These are phyloP conservation scores for Xiphydria camelus DNA, from an alignment of 2,888 invertebrate genomes.

Conservation along the genomic window DNA sequence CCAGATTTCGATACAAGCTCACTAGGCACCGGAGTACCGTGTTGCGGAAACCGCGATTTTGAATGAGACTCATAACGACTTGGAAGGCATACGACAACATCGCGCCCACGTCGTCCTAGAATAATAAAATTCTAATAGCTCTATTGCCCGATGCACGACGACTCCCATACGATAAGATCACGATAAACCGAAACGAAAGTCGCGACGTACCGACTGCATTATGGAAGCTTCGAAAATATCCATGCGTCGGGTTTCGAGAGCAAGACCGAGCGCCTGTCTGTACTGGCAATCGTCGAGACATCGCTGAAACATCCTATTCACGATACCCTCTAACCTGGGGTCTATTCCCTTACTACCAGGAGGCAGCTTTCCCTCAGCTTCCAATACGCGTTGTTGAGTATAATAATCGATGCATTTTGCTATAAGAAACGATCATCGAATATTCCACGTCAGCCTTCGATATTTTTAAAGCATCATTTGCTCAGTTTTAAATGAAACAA, in stretches of 20 bases:
- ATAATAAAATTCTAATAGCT: slow-evolving; percentile 5
- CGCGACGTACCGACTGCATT: slow-evolving; percentile 69
- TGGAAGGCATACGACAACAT: slow-evolving; percentile 96
- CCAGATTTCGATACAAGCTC: slow-evolving; percentile 83
- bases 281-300: slow-evolving; percentile 94
- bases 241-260: slow-evolving; percentile 95
- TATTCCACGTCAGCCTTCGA: background rate
- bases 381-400: slow-evolving; percentile 80
- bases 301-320: slow-evolving; percentile 95
- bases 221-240: slow-evolving; percentile 95
- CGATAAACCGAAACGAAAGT: too few species aligned
- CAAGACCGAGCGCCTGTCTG: slow-evolving; percentile 93
- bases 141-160: too few species aligned
- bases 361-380: slow-evolving; percentile 68
- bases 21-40: slow-evolving; percentile 88
- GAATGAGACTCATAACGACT: slow-evolving; percentile 94
- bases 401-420: slow-evolving; percentile 98
- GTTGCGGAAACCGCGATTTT: slow-evolving; percentile 91
- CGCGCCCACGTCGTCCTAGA: slow-evolving; percentile 78
- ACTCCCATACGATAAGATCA: too few species aligned
- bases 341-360: slow-evolving; percentile 73
- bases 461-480: background rate
- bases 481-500: too few species aligned
- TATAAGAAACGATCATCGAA: slow-evolving; percentile 44
- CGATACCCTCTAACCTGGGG: slow-evolving; percentile 85